Evolutionary conservation across 2,888 invertebrate species (phyloP), one percentile per base, ranked within the genome.

Genomic region (Helobdella robusta): DNA sequence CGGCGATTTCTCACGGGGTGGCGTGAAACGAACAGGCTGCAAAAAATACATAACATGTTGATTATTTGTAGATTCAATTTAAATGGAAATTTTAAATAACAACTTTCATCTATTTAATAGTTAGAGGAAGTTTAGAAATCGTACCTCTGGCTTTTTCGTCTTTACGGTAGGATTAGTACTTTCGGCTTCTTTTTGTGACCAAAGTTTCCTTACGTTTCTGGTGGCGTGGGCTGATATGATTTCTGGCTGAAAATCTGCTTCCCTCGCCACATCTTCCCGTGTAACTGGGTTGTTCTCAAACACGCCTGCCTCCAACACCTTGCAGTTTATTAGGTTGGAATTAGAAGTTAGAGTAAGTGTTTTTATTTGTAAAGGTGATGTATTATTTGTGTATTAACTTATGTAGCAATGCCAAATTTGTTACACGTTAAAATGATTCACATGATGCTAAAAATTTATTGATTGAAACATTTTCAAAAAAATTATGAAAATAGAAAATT

Each of bases 251-350:
- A 44, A 36, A 28, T 54, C 66, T 15, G 30, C 62, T 64, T 71
- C 70, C n/a, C 71, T 64, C n/a, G 69, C 56, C n/a, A 72, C 67
- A 20, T 67, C 70, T 30, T 69, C 64, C 20, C 66, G 59, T 15
- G 34, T 46, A 32, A 58, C 64, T 5, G 70, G 70, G 59, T 69
- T 59, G 46, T 71, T 71, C 66, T 71, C 72, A 44, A 65, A 70
- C n/a, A 71, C 68, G 25, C 68, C 71, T 2, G 66, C 65, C 20
- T 66, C 67, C 52, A 59, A 25, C 40, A 66, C 68, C 56, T 40
- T 20, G 23, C 54, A 30, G 3, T 54, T 54, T 4, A 18, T 23
- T 32, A 30, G 54, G 6, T 11, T 6, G 23, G 6, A 25, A 11
- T 11, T 11, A n/a, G 20, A 50, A 50, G 50, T 50, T 50, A 23